Base-by-base conservation (phyloP, 2,797 vertebrate species). In the Eulemur coronatus region DNA sequence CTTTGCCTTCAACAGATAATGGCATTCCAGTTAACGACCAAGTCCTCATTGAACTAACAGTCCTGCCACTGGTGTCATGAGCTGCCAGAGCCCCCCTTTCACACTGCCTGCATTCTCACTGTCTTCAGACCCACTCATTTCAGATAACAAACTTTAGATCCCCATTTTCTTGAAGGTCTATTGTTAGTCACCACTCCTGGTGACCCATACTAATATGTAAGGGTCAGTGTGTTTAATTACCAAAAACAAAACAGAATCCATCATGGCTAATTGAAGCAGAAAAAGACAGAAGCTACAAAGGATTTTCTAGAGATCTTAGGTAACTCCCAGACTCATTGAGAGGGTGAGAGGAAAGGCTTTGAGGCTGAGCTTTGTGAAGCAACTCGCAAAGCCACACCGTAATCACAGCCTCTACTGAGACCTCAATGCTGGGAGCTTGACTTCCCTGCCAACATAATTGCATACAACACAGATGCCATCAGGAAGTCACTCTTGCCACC, bases 281-380 rank as follows among this genome's bases (percentile, higher is more conserved):
- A 78, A 59, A 79, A 82, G 41, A 26, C 33, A n/a, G 50, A 57
- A 33, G 9, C 61, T 59, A 48, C 4, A 35, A 28, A 84, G 28
- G 61, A n/a, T 48, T 52, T n/a, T 1, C 50, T 35, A 0, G 24
- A 35, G 59, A 22, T 8, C 0, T 46, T 12, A 48, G 26, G 52
- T 30, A 22, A 48, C 33, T 35, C 33, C 3, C 35, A 86, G 67
- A 26, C 26, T 7, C 6, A 5, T 2, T 0, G 2, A 4, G 12
- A 84, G 5, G 61, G 65, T 82, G 17, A 2, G 55, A 73, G 69
- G 48, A 55, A 50, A 24, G 26, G 4, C 1, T 4, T 38, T 18
- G 79, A 26, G 11, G 4, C 86, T n/a, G 30, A 5, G 30, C 81
- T 70, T 59, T 65, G 80, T n/a, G 91, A 12, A 28, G 28, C 72